These are phyloP conservation scores for Lasioglossum leucozonium DNA, from an alignment of 2,888 invertebrate species.

Conservation along the genomic window DNA sequence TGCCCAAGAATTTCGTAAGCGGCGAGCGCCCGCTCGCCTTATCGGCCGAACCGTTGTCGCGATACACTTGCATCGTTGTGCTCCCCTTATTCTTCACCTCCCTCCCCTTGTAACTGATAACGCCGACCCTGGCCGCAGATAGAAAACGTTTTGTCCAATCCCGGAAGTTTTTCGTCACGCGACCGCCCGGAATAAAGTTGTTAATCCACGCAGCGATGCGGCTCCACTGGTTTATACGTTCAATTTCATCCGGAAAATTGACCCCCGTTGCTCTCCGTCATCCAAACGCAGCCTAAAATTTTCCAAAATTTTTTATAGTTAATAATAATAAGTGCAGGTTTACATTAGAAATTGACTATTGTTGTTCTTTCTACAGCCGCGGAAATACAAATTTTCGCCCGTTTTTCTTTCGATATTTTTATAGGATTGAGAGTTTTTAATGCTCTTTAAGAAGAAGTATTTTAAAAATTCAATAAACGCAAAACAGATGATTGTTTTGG, in stretches of 20 bases:
- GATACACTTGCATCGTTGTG: conserved; percentile 46
- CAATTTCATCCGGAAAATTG: neutral
- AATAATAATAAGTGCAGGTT: too few species aligned
- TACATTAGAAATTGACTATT: too few species aligned
- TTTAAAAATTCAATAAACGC: too few species aligned
- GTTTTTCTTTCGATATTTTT: too few species aligned
- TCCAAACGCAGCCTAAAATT: too few species aligned
- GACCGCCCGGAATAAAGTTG: neutral
- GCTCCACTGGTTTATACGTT: neutral
- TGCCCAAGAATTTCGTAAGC: conserved; percentile 60
- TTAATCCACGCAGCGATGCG: neutral
- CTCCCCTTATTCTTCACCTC: conserved; percentile 11
- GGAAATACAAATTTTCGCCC: too few species aligned
- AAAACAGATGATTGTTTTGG: too few species aligned
- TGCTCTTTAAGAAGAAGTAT: too few species aligned
- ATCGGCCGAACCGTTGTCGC: conserved; percentile 58
- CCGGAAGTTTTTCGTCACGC: conserved; percentile 22
- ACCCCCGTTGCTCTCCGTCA: neutral
- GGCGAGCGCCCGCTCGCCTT: conserved; percentile 38
- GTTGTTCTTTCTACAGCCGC: too few species aligned
- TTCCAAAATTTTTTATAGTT: too few species aligned
- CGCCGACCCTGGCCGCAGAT: conserved; percentile 11
- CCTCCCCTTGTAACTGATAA: conserved; percentile 34
- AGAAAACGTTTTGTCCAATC: conserved; percentile 31
- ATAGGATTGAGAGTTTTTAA: too few species aligned